These are phyloP conservation scores for Lepidostoma basale DNA, from an alignment of 1,140 invertebrate species.

Conservation along the genomic window DNA sequence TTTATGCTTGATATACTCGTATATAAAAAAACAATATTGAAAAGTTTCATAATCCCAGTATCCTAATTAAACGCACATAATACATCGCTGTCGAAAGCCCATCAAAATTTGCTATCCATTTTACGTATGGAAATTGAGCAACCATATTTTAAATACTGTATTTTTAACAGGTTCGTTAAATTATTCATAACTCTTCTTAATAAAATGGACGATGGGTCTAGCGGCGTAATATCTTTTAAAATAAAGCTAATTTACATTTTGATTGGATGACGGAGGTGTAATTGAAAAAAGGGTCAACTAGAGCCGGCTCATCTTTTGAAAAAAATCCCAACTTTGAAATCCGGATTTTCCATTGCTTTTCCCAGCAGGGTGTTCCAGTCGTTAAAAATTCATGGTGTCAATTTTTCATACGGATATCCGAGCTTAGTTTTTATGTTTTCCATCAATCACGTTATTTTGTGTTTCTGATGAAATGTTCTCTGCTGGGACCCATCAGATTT, in stretches of 20 bases:
- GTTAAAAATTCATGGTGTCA: not conserved
- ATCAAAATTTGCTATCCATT: no score
- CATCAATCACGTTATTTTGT: no score
- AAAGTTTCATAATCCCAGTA: no score
- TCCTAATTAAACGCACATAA: no score
- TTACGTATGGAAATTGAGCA: no score
- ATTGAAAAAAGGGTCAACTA: conserved; percentile 27
- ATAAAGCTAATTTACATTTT: conserved; percentile 20
- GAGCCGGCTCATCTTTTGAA: not conserved
- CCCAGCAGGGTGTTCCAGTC: not conserved
- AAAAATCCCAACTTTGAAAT: conserved; percentile 15
- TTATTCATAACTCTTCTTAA: conserved; percentile 1
- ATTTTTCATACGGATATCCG: not conserved
- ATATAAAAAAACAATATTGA: no score
- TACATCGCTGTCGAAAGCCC: no score
- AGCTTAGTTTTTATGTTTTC: not conserved
- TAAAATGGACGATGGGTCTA: not conserved
- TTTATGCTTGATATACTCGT: no score
- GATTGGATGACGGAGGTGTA: conserved; percentile 19
- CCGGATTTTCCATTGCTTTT: not conserved
- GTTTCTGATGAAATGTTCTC: no score
- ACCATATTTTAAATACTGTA: no score
- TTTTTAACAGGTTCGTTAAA: not conserved
- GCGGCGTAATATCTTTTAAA: not conserved
- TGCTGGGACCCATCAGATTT: no score